Percentiles rank a stretch among this genome's conserved stretches.
phyloP scores from a whole-genome alignment of 2,888 invertebrate genomes.

The Andricus curvator region DNA sequence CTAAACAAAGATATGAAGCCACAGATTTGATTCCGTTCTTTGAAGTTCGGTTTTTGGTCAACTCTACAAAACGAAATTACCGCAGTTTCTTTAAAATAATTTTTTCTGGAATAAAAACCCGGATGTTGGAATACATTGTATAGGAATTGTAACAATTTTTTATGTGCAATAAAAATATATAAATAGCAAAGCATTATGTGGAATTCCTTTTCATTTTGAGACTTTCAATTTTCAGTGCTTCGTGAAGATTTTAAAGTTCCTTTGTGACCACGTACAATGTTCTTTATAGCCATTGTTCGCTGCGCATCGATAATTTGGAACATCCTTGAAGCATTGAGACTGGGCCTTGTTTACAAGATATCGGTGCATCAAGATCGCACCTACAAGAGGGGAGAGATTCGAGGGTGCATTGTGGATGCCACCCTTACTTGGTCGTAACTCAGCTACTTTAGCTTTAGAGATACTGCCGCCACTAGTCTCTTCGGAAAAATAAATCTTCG shows the following conservation, averaged over 20 bases:
- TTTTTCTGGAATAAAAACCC: neutral
- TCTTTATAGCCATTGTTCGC: conserved; percentile 36
- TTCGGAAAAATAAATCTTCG: conserved; percentile 76
- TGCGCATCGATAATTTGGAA: conserved; percentile 39
- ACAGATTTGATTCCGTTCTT: too few species aligned
- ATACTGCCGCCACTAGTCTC: conserved; percentile 56
- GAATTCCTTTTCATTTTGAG: conserved; percentile 17
- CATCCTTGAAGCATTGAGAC: conserved; percentile 29
- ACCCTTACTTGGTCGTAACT: conserved; percentile 42
- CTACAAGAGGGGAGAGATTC: conserved; percentile 25
- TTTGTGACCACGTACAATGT: conserved; percentile 35
- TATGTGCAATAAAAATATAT: conserved; percentile 43
- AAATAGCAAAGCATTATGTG: conserved; percentile 13
- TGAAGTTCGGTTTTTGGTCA: neutral
- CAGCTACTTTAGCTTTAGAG: conserved; percentile 34
- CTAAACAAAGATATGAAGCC: too few species aligned
- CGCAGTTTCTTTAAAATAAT: neutral
- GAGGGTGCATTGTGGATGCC: conserved; percentile 33
- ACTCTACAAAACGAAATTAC: neutral
- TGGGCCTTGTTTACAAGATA: conserved; percentile 32
- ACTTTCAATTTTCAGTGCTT: neutral
- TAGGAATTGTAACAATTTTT: neutral
- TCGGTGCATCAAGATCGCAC: conserved; percentile 39
- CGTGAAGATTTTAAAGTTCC: conserved; percentile 27
- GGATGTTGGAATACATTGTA: neutral